Evolutionary conservation across 2,888 invertebrate species (phyloP).

Genomic region (Calameuta pallipes): DNA sequence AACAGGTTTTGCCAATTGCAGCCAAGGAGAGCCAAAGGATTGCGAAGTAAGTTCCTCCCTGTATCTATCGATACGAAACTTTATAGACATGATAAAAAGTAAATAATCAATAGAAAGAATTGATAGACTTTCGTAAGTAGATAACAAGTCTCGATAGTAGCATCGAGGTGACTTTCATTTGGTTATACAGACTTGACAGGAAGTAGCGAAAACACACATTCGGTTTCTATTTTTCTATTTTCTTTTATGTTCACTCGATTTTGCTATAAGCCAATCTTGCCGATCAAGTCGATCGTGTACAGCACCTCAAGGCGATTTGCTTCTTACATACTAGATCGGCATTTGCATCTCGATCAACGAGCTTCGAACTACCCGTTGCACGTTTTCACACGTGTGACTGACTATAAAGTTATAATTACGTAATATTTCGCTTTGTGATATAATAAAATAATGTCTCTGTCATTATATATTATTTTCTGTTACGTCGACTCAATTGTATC

Average conservation of each 20-base stretch:
- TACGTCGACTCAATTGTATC: background rate
- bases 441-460: background rate
- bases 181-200: background rate
- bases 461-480: background rate
- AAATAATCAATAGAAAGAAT: background rate
- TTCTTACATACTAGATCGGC: background rate
- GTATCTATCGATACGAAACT: background rate
- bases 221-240: background rate
- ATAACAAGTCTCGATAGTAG: background rate
- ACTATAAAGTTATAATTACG: background rate
- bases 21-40: slow-evolving; percentile 31
- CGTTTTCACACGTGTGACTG: background rate
- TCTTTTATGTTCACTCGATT: background rate
- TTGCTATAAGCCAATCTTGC: background rate
- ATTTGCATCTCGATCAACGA: background rate
- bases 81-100: background rate
- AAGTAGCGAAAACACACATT: slow-evolving; percentile 1
- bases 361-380: background rate
- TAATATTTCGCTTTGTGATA: background rate
- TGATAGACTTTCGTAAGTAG: background rate
- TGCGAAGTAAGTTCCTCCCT: slow-evolving; percentile 12
- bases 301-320: background rate
- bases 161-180: background rate
- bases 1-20: slow-evolving; percentile 42
- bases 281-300: background rate